phyloP scores from a whole-genome alignment of 2,113 vertebrate species.

The Calypte anna region DNA sequence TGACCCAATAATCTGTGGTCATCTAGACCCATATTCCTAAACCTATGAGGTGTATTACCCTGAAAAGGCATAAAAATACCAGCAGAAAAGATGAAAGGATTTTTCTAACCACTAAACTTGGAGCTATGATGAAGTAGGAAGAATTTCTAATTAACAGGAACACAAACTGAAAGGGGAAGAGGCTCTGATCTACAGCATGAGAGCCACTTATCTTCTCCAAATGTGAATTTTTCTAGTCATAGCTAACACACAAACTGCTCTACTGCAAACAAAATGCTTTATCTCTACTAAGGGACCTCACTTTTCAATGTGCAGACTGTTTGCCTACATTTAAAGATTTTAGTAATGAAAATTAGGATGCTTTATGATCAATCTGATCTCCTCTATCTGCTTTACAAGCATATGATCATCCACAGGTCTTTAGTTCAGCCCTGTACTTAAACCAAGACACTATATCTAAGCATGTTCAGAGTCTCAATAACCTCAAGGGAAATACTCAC shows the following conservation, averaged over 20 bases:
- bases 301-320: fast-evolving
- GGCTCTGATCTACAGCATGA: neutral
- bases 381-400: neutral
- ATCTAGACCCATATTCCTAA: neutral
- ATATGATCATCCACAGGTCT: neutral
- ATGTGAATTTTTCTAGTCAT: neutral
- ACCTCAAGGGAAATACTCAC: neutral
- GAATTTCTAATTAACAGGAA: neutral
- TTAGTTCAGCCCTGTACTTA: neutral
- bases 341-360: neutral
- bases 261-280: neutral
- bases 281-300: neutral
- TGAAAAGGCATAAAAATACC: neutral
- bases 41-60: neutral
- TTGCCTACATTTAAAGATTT: neutral
- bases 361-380: neutral
- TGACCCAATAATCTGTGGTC: neutral
- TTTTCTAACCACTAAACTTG: neutral
- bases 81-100: neutral
- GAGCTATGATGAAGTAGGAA: neutral
- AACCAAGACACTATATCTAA: neutral
- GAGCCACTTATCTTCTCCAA: neutral
- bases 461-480: neutral
- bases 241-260: neutral
- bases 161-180: neutral